Evolutionary conservation across 2,888 invertebrate species (phyloP), one percentile per base, ranked within the genome.

Genomic region (Zaprionus lineosus): DNA sequence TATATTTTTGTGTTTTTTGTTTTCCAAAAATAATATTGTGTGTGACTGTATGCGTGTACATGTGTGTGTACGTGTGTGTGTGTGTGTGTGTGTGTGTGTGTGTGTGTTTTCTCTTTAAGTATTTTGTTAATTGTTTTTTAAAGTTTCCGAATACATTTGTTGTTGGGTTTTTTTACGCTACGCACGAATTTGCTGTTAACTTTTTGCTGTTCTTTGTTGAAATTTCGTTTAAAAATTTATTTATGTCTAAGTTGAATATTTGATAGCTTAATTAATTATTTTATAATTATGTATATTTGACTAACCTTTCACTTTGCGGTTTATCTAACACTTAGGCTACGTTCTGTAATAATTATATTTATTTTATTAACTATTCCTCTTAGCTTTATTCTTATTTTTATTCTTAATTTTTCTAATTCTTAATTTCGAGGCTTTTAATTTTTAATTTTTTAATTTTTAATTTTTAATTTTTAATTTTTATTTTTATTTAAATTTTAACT

Each of bases 181-280:
- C 73, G 76, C 81, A 77, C 86, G 83, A 73, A 79, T 87, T 86
- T 75, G 72, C 70, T 85, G 84, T 86, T 86, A 86, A 87, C 86
- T 86, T 75, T 87, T 85, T 85, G 84, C 84, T 86, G 79, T 79
- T 74, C 69, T 71, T 62, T 70, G 56, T 69, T 63, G 52, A 70
- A 67, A 57, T 66, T 74, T 67, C 47, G 51, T 61, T 81, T 74
- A 66, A 85, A 85, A 85, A 82, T 75, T 63, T 51, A 7, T 39
- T 57, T 44, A 57, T 16, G 15, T 52, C 58, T 55, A 48, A 12
- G 12, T 39, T 46, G n/a, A n/a, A n/a, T n/a, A n/a, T n/a, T n/a
- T n/a, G n/a, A n/a, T n/a, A n/a, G n/a, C n/a, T 56, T 41, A 57
- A 62, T 73, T 72, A 76, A 55, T 24, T 76, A 67, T 48, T 62